Conservation (phyloP, 2,797 vertebrate species). For the Lutjanus campechanus region DNA sequence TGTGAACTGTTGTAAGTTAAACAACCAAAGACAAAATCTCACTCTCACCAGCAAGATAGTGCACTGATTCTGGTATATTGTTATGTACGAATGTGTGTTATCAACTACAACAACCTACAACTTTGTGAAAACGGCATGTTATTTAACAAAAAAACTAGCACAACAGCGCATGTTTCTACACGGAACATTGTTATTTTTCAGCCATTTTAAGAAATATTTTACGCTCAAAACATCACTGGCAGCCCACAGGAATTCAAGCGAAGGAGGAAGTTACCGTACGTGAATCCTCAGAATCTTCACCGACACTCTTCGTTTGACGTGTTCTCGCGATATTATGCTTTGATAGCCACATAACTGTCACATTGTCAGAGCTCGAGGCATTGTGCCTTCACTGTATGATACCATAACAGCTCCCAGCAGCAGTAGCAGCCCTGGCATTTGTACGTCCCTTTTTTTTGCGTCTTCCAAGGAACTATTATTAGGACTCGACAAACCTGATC, state of each 20-base stretch:
- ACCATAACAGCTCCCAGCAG: not conserved
- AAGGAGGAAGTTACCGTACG: rapidly evolving
- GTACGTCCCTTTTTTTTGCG: not conserved
- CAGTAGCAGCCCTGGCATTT: not conserved
- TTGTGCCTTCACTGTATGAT: not conserved
- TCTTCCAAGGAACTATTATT: not conserved
- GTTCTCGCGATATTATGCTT: conserved; percentile 46
- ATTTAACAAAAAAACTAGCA: not conserved
- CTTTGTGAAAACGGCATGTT: rapidly evolving
- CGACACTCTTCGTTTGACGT: not conserved
- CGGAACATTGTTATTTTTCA: not conserved
- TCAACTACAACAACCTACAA: not conserved
- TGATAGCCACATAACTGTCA: not conserved
- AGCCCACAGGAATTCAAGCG: not conserved
- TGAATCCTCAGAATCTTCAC: not conserved
- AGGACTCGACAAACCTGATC: conserved; percentile 4
- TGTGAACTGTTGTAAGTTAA: not conserved
- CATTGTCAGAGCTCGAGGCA: not conserved
- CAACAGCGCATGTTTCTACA: rapidly evolving
- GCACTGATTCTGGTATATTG: not conserved
- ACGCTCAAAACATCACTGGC: not conserved
- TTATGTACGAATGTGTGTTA: not conserved
- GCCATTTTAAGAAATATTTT: not conserved
- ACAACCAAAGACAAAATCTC: not conserved
- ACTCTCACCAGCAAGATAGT: not conserved